Base-by-base conservation (phyloP, 2,797 vertebrate genomes). In the Hemitrygon akajei region DNA sequence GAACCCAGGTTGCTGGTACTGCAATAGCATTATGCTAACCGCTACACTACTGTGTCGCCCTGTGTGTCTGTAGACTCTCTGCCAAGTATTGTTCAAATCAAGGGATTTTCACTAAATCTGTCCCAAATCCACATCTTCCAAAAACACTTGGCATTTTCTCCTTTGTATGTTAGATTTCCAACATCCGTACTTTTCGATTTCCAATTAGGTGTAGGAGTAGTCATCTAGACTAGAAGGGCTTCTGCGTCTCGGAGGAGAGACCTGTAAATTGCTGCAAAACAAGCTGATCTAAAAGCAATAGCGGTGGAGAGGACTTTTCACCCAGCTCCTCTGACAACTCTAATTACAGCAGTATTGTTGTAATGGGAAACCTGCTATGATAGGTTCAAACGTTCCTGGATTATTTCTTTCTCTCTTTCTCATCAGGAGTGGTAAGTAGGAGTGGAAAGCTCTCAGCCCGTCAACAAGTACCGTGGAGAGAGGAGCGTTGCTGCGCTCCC, bases 371-470 rank as follows among this genome's bases (percentile, higher is more conserved):
- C 60, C 60, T 4, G 18, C 63, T 69, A 69, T 69, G 86, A 89
- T 89, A 20, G n/a, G 60, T 66, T 66, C 63, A 89, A 89, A 89
- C 60, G 9, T n/a, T 69, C n/a, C 30, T 20, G 63, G 66, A 89
- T 89, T 66, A 16, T 69, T 69, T 47, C 47, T 3, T 47, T 58
- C 30, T 84, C 47, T 66, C 84, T 87, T 87, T 66, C 58, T n/a
- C 86, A 89, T 69, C 18, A 20, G 22, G 60, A 89, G 86, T 5
- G 16, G 2, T 9, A 87, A 87, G 84, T 37, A 37, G 86, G 86
- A 89, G 86, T 89, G 66, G 69, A 89, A 30, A 89, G 63, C 86
- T 22, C 60, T 37, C 84, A 87, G 58, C 63, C 63, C 86, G 10
- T n/a, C 60, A 37, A 69, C 86, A 89, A 89, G 60, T 89, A 20